Base-by-base conservation (phyloP, 53 echinoderm and acorn worm species). In the Patiria pectinifera region DNA sequence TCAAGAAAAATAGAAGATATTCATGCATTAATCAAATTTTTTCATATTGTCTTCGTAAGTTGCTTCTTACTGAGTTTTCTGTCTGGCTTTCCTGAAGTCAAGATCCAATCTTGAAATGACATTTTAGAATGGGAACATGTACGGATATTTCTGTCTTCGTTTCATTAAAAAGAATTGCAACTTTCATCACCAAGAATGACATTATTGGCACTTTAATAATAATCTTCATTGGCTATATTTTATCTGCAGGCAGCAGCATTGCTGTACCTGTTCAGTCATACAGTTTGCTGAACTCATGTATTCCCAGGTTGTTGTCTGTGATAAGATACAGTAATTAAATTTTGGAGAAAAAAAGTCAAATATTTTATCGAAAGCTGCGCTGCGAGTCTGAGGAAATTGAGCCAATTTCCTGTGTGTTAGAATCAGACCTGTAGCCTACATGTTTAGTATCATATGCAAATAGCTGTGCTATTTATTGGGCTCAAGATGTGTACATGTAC, bases 301-400 rank as follows among this genome's bases (percentile, higher is more conserved):
- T 11, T 83, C 62, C 61, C 60, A 26, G 26, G 60, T 4, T 83
- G 58, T 83, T 45, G 69, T 85, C 18, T 62, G 83, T 62, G 69
- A 83, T 83, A 44, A 83, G 59, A 53, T 66, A 85, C 74, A 74
- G 74, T 74, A 74, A 74, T 79, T 79, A 46, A 44, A 3, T 45
- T 45, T n/a, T 11, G 76, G 43, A 24, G 11, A 76, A 24, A 24
- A 26, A n/a, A 4, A 79, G 79, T 45, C 16, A 3, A 48, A 11
- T 82, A 2, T 21, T 62, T 49, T 26, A 87, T 47, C 87, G 2
- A 2, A 77, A 60, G 16, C 62, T 3, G 76, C 76, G 77, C 78
- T 78, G 11, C 77, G 22, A 76, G 62, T 59, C 59, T 15, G 10
- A 71, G 87, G 78, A 87, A 87, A 87, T 87, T 87, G 77, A n/a